phyloP scores from a whole-genome alignment of 2,797 vertebrate genomes.

The Acipenser transmontanus region DNA sequence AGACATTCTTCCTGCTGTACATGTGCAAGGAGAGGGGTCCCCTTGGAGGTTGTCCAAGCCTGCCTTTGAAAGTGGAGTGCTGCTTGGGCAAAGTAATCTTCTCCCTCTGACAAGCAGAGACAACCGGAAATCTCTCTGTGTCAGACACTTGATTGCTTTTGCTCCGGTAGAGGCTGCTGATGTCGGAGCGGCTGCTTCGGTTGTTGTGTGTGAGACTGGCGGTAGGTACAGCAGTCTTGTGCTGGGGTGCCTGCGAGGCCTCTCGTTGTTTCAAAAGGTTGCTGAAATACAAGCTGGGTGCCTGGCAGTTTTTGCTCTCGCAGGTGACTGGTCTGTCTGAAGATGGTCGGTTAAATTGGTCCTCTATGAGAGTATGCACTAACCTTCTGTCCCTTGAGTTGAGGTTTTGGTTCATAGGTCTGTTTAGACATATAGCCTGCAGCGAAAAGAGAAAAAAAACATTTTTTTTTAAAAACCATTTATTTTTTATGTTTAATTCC shows the following conservation, averaged over 20 bases:
- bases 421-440: constrained; percentile 70
- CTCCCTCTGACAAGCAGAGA: constrained; percentile 50
- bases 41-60: constrained; percentile 84
- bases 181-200: constrained; percentile 47
- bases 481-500: too few relatives aligned
- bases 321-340: constrained; percentile 46
- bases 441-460: constrained; percentile 14
- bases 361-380: constrained; percentile 68
- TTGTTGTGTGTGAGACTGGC: constrained; percentile 27
- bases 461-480: too few relatives aligned
- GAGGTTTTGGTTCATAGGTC: constrained; percentile 72
- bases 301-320: constrained; percentile 58
- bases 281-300: constrained; percentile 46
- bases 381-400: constrained; percentile 81
- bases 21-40: constrained; percentile 88
- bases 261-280: constrained; percentile 46
- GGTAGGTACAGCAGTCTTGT: constrained; percentile 57
- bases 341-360: constrained; percentile 63
- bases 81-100: constrained; percentile 47
- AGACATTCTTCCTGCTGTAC: constrained; percentile 91
- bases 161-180: constrained; percentile 39
- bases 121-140: constrained; percentile 37
- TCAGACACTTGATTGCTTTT: constrained; percentile 44
- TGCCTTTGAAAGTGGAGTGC: constrained; percentile 69
- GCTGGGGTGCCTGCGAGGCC: constrained; percentile 26